Evolutionary conservation across 2,888 invertebrate genomes (phyloP).

Genomic region (Eupithecia tripunctaria): DNA sequence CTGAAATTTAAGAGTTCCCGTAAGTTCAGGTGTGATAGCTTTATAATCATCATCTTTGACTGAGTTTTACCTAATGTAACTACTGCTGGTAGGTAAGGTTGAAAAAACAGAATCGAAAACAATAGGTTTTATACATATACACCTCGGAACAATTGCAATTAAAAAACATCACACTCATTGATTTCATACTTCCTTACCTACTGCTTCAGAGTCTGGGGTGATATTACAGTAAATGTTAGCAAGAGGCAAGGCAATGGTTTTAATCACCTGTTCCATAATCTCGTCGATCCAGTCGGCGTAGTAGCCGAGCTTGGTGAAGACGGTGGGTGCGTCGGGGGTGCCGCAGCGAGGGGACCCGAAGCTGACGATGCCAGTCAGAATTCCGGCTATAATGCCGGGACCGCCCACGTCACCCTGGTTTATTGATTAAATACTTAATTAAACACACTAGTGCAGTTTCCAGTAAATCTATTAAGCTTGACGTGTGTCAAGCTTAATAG

Average conservation of each 20-base stretch:
- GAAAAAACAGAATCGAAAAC: neutral
- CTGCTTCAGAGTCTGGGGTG: neutral
- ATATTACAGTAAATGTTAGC: neutral
- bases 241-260: neutral
- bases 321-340: constrained; percentile 68
- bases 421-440: too few species aligned
- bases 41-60: neutral
- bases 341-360: constrained; percentile 73
- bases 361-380: constrained; percentile 66
- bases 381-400: constrained; percentile 63
- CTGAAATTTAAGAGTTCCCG: neutral
- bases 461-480: too few species aligned
- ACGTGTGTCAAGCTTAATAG: too few species aligned
- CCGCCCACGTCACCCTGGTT: constrained; percentile 70
- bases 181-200: neutral
- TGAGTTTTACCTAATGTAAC: neutral
- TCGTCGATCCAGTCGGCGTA: constrained; percentile 69
- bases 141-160: neutral
- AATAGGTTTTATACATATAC: neutral
- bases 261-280: constrained; percentile 64
- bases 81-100: neutral
- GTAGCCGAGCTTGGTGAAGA: constrained; percentile 72
- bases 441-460: too few species aligned
- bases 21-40: neutral
- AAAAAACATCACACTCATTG: too few species aligned